phyloP scores from a whole-genome alignment of 1,140 invertebrate species.

The Pseudoatta argentina region DNA sequence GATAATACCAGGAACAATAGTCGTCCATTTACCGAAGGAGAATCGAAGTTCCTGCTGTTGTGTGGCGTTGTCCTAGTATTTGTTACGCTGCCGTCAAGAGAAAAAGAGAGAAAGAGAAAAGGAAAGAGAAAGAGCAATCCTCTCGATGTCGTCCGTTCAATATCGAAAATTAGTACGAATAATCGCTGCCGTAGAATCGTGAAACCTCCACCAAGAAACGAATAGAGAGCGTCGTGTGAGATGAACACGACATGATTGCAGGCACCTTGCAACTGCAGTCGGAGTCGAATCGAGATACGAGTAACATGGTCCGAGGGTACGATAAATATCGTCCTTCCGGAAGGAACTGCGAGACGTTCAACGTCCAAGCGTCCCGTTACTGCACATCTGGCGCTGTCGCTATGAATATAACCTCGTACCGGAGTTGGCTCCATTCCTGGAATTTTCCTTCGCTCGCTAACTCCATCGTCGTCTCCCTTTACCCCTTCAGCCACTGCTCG shows the following conservation, averaged over 20 bases:
- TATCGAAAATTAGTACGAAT: slow-evolving; percentile 54
- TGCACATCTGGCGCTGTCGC: slow-evolving; percentile 81
- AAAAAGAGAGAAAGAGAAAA: slow-evolving; percentile 52
- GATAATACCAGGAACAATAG: slow-evolving; percentile 58
- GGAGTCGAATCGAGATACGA: slow-evolving; percentile 42
- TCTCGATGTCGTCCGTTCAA: slow-evolving; percentile 1
- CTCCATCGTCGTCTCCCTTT: slow-evolving; percentile 42
- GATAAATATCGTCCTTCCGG: slow-evolving; percentile 77
- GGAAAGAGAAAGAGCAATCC: slow-evolving; percentile 42
- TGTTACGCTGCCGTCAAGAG: not conserved
- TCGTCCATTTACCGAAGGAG: slow-evolving; percentile 38
- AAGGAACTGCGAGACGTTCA: slow-evolving; percentile 78
- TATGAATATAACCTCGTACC: slow-evolving; percentile 78
- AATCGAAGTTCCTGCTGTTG: slow-evolving; percentile 2
- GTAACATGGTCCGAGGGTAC: slow-evolving; percentile 73
- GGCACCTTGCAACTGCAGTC: slow-evolving; percentile 41
- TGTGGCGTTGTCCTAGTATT: not conserved
- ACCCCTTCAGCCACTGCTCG: slow-evolving; percentile 7
- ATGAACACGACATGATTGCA: slow-evolving; percentile 62
- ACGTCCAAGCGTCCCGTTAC: slow-evolving; percentile 78
- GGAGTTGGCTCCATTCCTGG: slow-evolving; percentile 23
- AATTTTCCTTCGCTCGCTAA: slow-evolving; percentile 62
- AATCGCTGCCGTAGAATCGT: slow-evolving; percentile 39
- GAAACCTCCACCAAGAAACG: not conserved
- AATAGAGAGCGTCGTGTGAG: not conserved